Base-by-base conservation (phyloP, 2,888 invertebrate genomes). In the Folsomia candida region DNA sequence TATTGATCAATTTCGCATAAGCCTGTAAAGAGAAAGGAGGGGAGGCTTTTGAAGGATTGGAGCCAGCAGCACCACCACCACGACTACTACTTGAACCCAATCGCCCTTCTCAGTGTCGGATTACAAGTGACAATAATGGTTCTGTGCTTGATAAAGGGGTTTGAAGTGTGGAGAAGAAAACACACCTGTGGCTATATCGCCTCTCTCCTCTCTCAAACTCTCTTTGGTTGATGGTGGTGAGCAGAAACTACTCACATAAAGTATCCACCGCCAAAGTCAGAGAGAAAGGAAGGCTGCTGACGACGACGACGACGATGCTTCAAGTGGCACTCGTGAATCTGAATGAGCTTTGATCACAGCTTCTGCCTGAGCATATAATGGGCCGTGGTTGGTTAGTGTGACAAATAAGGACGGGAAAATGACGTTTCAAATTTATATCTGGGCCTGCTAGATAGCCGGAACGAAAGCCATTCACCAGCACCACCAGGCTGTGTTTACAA, bases 181-280 rank as follows among this genome's bases (percentile, higher is more conserved):
- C 54, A 54, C 54, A 54, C 54, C 54, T 54, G 54, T 54, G 54
- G 54, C 54, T 54, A 54, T 54, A 54, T 54, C 54, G n/a, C n/a
- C n/a, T n/a, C n/a, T n/a, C n/a, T n/a, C n/a, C n/a, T n/a, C n/a
- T n/a, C n/a, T n/a, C n/a, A n/a, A n/a, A n/a, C n/a, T n/a, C n/a
- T n/a, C n/a, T n/a, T n/a, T n/a, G n/a, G n/a, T 54, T 54, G 37
- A 37, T 14, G 4, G 37, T 9, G 37, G 4, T 37, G 37, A 37
- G 37, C 4, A 14, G 37, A 37, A 9, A 37, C 14, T n/a, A n/a
- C n/a, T n/a, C n/a, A n/a, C n/a, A n/a, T n/a, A n/a, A 37, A 37
- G 4, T 9, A 37, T 37, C 37, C 14, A 37, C 14, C 14, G 37
- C 37, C 6, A n/a, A 22, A 6, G 54, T 14, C 4, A 20, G 54